These are phyloP conservation scores for Teleogryllus occipitalis DNA, from an alignment of 1,140 invertebrate species.

Conservation along the genomic window DNA sequence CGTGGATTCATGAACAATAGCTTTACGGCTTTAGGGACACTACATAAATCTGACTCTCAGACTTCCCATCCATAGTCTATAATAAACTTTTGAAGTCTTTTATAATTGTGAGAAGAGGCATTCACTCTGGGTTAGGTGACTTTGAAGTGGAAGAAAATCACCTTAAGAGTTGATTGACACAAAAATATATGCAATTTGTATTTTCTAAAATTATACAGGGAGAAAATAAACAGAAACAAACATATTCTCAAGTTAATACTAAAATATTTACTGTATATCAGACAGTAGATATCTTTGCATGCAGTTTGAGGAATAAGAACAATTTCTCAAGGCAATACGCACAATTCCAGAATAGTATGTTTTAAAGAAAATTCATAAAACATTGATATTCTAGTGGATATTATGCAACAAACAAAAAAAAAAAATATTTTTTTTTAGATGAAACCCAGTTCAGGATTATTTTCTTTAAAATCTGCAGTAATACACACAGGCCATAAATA, in stretches of 20 bases:
- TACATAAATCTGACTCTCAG: not conserved
- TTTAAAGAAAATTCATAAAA: not conserved
- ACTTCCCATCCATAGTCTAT: not conserved
- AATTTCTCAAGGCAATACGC: not conserved
- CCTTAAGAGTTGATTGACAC: not conserved
- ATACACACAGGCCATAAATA: not conserved
- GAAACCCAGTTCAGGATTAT: not conserved
- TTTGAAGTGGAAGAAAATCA: not conserved
- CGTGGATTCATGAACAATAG: not conserved
- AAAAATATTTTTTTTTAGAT: not conserved
- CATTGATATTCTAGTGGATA: not conserved
- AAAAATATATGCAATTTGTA: not conserved
- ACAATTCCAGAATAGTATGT: not conserved
- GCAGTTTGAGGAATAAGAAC: not conserved
- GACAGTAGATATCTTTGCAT: not conserved
- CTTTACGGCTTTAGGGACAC: not conserved
- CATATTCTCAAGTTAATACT: too few species aligned
- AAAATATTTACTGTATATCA: not conserved
- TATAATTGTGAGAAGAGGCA: not conserved
- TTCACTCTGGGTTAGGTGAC: not conserved
- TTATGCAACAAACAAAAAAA: too few species aligned
- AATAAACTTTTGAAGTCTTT: not conserved
- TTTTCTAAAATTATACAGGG: not conserved
- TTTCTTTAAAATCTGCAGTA: not conserved
- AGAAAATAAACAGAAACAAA: not conserved